phyloP scores from a whole-genome alignment of 1,140 invertebrate genomes.

The Drosophila equinoxialis region DNA sequence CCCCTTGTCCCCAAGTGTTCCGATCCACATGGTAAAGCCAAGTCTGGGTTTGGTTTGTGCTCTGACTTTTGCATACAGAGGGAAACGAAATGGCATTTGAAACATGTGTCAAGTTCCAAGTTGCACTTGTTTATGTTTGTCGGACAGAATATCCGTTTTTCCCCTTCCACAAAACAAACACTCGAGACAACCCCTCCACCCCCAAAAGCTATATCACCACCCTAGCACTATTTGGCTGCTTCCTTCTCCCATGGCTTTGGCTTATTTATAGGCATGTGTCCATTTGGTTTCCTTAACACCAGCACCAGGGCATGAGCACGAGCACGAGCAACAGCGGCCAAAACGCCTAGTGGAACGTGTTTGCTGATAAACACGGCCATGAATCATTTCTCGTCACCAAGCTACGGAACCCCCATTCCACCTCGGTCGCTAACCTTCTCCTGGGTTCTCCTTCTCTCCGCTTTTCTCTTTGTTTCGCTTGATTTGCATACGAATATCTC shows the following conservation, averaged over 20 bases:
- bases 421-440: neutral
- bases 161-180: neutral
- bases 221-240: neutral
- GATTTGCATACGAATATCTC: constrained; percentile 70
- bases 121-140: constrained; percentile 63
- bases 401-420: neutral
- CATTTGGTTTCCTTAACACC: constrained; percentile 63
- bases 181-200: neutral
- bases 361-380: constrained; percentile 78
- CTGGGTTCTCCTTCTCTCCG: neutral
- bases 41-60: neutral
- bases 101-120: constrained; percentile 74
- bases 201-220: neutral
- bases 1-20: neutral
- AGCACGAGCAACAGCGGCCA: constrained; percentile 8
- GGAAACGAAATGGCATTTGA: constrained; percentile 62
- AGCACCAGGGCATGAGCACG: constrained; percentile 18
- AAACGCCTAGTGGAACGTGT: constrained; percentile 72
- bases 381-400: constrained; percentile 72
- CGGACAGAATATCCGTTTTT: constrained; percentile 21
- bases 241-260: constrained; percentile 50
- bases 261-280: constrained; percentile 67
- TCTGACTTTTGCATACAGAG: constrained; percentile 26
- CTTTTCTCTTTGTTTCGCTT: constrained; percentile 48
- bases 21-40: neutral